These are phyloP conservation scores for Passer domesticus DNA, from an alignment of 2,113 vertebrate species.

Conservation along the genomic window DNA sequence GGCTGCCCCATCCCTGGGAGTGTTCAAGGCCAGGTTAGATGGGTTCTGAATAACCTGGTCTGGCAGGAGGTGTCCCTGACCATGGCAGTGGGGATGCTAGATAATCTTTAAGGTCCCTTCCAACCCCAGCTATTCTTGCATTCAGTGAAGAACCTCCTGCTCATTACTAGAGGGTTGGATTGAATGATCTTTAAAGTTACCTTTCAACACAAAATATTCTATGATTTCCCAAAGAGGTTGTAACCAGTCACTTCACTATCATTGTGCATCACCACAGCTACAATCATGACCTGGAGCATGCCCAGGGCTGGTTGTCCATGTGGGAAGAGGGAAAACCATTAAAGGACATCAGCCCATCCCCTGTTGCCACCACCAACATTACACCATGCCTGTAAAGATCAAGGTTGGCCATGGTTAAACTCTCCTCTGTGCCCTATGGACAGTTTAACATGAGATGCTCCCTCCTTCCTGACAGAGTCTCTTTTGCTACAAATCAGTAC, in stretches of 20 bases:
- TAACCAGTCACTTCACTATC: background rate
- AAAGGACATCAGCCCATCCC: background rate
- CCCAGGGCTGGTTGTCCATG: background rate
- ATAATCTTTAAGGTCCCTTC: background rate
- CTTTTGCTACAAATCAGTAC: background rate
- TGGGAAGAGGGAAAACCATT: background rate
- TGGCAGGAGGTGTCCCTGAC: background rate
- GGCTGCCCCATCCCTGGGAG: background rate
- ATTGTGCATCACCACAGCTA: background rate
- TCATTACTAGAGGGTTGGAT: background rate
- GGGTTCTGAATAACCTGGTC: background rate
- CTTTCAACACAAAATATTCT: background rate
- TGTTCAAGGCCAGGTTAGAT: background rate
- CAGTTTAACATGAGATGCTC: background rate
- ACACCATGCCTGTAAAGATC: background rate
- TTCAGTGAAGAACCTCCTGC: background rate
- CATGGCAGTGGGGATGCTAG: background rate
- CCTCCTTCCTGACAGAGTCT: background rate
- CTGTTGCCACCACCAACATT: background rate
- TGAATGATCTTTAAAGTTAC: background rate
- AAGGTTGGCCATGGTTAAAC: background rate
- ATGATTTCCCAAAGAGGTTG: background rate
- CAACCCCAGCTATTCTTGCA: background rate
- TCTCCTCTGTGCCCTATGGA: background rate
- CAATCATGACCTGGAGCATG: accelerated